These are phyloP conservation scores for Pristionchus mayeri DNA, from an alignment of 2,888 invertebrate genomes.

Conservation along the genomic window DNA sequence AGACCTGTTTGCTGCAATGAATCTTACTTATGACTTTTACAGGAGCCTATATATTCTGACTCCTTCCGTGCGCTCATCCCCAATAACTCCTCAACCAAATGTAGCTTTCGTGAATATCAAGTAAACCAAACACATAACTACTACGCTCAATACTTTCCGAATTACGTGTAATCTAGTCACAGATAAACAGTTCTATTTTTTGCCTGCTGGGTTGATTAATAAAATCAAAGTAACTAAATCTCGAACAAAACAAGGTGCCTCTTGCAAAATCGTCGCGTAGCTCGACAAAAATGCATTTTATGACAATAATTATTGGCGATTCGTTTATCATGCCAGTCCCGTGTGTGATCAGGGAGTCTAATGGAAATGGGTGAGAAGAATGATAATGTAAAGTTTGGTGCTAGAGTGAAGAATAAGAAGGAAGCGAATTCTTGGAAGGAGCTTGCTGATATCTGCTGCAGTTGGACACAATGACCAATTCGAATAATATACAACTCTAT, in stretches of 20 bases:
- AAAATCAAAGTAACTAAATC: neutral
- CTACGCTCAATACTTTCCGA: too few species aligned
- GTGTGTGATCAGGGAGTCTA: constrained; percentile 30
- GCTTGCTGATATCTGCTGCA: constrained; percentile 4
- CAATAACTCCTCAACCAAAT: too few species aligned
- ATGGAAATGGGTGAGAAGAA: constrained; percentile 10
- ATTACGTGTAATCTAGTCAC: too few species aligned
- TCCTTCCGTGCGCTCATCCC: too few species aligned
- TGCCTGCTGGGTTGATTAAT: too few species aligned
- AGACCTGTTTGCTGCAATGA: too few species aligned
- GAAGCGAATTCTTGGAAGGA: neutral
- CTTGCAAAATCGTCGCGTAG: too few species aligned
- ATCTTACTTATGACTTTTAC: too few species aligned
- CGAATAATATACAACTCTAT: neutral
- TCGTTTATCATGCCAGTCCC: constrained; percentile 19
- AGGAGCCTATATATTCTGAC: too few species aligned
- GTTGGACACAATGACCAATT: neutral
- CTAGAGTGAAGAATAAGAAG: neutral
- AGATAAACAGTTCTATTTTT: too few species aligned
- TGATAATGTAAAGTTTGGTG: constrained; percentile 19
- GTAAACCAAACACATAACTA: too few species aligned
- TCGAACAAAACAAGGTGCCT: neutral
- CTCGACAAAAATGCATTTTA: neutral
- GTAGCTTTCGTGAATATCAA: too few species aligned
- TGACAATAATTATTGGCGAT: neutral